Evolutionary conservation across 1,140 invertebrate species (phyloP).

Genomic region (Drosophila setifemur): DNA sequence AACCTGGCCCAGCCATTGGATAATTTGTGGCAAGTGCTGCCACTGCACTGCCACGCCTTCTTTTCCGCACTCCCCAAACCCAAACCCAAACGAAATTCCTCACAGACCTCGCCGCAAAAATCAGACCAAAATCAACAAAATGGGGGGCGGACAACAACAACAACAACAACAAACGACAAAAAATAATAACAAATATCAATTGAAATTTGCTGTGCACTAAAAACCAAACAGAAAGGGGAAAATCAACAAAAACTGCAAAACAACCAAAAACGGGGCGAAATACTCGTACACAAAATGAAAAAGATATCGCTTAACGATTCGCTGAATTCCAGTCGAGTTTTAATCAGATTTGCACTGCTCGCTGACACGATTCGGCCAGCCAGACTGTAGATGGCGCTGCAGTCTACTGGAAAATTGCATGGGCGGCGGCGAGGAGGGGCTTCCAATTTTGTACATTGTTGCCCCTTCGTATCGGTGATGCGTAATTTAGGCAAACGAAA

Average conservation of each 20-base stretch:
- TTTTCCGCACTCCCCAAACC: slow-evolving; percentile 10
- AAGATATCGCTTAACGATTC: slow-evolving; percentile 41
- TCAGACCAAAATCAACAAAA: slow-evolving; percentile 9
- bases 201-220: slow-evolving; percentile 20
- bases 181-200: slow-evolving; percentile 35
- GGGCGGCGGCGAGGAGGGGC: no score
- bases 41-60: slow-evolving; percentile 27
- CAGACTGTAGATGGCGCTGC: background rate
- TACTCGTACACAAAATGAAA: slow-evolving; percentile 3
- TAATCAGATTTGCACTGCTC: slow-evolving; percentile 32
- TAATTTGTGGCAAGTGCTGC: slow-evolving; percentile 59
- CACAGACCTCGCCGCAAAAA: slow-evolving; percentile 17
- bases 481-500: no score
- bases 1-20: slow-evolving; percentile 43
- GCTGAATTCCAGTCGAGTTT: slow-evolving; percentile 17
- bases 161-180: background rate
- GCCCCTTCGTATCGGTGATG: no score
- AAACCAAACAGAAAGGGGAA: background rate
- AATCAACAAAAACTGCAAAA: slow-evolving; percentile 8
- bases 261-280: background rate
- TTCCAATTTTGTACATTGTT: no score
- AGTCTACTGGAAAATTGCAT: background rate
- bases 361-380: slow-evolving; percentile 22
- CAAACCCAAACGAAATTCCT: slow-evolving; percentile 43
- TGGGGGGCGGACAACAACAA: slow-evolving; percentile 3